Evolutionary conservation across 2,113 vertebrate genomes (phyloP).

Genomic region (Triplophysa rosa): DNA sequence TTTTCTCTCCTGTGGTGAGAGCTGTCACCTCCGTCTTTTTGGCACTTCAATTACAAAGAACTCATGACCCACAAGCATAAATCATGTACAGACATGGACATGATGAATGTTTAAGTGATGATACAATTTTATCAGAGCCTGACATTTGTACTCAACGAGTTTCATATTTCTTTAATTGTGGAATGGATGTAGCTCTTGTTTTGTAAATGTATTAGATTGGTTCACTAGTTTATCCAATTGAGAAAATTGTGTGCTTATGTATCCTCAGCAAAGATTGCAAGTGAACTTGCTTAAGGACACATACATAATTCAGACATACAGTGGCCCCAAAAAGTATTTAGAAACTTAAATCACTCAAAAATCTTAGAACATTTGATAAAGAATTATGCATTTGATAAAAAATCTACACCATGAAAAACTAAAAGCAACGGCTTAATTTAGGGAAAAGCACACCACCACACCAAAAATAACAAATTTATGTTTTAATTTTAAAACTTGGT

Average conservation of each 20-base stretch:
- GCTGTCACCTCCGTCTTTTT: constrained; percentile 16
- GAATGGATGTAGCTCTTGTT: constrained; percentile 9
- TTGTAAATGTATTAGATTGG: constrained; percentile 21
- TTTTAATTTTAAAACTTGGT: no score
- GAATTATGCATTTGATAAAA: not conserved
- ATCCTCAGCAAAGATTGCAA: constrained; percentile 23
- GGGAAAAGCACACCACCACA: no score
- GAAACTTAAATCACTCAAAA: constrained; percentile 3
- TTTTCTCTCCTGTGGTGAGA: constrained; percentile 10
- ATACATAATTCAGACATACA: constrained; percentile 19
- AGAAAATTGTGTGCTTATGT: constrained; percentile 20
- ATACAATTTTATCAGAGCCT: constrained; percentile 35
- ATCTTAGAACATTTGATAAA: not conserved
- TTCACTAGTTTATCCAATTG: constrained; percentile 17
- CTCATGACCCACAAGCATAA: constrained; percentile 25
- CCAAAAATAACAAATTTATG: no score
- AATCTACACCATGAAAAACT: no score
- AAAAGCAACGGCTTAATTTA: no score
- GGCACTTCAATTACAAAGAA: constrained; percentile 48
- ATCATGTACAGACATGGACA: constrained; percentile 39
- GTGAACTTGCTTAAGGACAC: constrained; percentile 17
- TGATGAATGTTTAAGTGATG: constrained; percentile 39
- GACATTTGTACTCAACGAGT: constrained; percentile 27
- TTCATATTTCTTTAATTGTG: constrained; percentile 27
- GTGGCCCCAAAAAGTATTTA: constrained; percentile 9